Base-by-base conservation (phyloP, 2,797 vertebrate genomes). In the Squalus acanthias region DNA sequence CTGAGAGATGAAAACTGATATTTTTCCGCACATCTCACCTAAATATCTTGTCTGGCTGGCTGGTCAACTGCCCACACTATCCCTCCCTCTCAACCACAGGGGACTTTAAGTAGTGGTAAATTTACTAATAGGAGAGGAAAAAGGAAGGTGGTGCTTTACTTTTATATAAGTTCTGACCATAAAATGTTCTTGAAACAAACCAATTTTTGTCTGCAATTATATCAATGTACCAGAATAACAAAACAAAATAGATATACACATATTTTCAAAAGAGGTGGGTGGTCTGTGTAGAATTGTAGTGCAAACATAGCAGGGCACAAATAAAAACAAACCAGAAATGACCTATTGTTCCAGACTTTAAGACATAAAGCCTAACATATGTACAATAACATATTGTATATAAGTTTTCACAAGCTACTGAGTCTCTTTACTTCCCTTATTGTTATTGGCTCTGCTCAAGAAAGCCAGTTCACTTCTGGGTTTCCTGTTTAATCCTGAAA, bases 301-400 rank as follows among this genome's bases (percentile, higher is more conserved):
- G 67, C 53, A 91, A 33, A 24, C 70, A 74, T 57, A 95, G 15
- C 94, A 57, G 50, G 24, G 29, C 53, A 95, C 53, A 76, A 72
- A 95, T 76, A 95, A 95, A 95, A 95, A 76, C 94, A 57, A 76
- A n/a, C 94, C 94, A 95, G 69, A 95, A 95, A 76, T 95, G 72
- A 72, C 94, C 94, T 57, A 33, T 60, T 72, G 72, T 95, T 76
- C 15, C 26, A 95, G 70, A 74, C 20, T 95, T 95, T 74, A 76
- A 95, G 50, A 17, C 70, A 60, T 76, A 76, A 95, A 95, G 70
- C 69, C 70, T 95, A 95, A n/a, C 70, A 95, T 95, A 76, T 76
- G 70, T 95, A 53, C 72, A 20, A 9, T 69, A 29, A 74, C 50
- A 95, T 76, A 57, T 9, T 29, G 29, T 95, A 74, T 57, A 95